Evolutionary conservation across 2,113 vertebrate genomes (phyloP).

Genomic region (Mungos mungo): DNA sequence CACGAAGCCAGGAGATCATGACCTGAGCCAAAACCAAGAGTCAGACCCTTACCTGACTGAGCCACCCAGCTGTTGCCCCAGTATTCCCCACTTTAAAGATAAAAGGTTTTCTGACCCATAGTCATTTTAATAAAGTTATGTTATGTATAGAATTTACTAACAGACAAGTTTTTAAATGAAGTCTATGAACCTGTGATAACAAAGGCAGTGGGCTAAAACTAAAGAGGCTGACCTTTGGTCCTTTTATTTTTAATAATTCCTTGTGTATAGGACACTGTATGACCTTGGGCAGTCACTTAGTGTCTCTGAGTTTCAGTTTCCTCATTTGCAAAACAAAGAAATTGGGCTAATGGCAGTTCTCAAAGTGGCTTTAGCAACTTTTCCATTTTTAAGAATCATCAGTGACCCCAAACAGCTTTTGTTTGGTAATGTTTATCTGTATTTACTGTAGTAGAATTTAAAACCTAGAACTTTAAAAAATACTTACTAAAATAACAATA

Average conservation of each 20-base stretch:
- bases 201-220: background rate
- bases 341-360: background rate
- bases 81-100: no score
- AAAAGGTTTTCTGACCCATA: background rate
- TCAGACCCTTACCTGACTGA: no score
- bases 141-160: background rate
- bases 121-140: background rate
- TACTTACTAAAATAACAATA: background rate
- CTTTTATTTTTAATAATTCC: background rate
- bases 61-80: no score
- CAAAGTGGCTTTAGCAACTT: background rate
- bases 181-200: background rate
- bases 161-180: background rate
- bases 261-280: background rate
- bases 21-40: no score
- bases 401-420: background rate
- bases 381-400: background rate
- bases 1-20: no score
- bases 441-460: background rate
- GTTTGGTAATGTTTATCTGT: background rate
- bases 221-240: background rate
- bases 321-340: background rate
- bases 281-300: background rate
- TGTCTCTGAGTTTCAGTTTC: background rate
- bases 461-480: constrained; percentile 4